Base-by-base conservation (phyloP, 2,888 invertebrate species). In the Meliscaeva auricollis region DNA sequence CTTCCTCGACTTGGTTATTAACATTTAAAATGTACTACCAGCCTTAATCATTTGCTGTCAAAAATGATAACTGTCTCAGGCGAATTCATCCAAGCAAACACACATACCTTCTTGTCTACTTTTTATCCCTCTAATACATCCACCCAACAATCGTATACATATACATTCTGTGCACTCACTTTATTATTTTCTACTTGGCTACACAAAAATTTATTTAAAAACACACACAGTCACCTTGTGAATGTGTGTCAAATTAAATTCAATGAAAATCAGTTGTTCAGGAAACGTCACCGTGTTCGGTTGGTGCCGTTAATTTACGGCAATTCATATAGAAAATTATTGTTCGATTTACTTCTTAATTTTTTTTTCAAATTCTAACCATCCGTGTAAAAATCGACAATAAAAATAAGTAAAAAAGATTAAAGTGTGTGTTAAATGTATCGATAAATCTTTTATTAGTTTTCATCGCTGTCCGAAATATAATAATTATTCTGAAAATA, bases 231-330 rank as follows among this genome's bases (percentile, higher is more conserved):
- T 84, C 73, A 58, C 15, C 68, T 48, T 81, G 73, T 81, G 73
- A 46, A 69, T 77, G 81, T 85, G 26, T 85, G 68, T 48, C 62
- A 44, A 54, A 56, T 77, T 1, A 50, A 38, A 35, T 50, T 50
- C n/a, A 1, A n/a, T n/a, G 15, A 66, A 35, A 50, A 66, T 50
- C 76, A 85, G 85, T 85, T 68, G 81, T 76, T 85, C 85, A 85
- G 81, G 72, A 73, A 81, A 80, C 85, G 85, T 85, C 81, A 73
- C 81, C 81, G 81, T 73, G 85, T 77, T 69, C 80, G 85, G 85
- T 81, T 77, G 85, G 85, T 85, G 85, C 56, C 81, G 84, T 80
- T 80, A 11, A 68, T 80, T 74, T 35, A 74, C 78, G 69, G 79
- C 78, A 60, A 35, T 46, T 46, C 1, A 17, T 20, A 15, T 6